phyloP scores from a whole-genome alignment of 1,140 invertebrate species.

The Bombus haemorrhoidalis region DNA sequence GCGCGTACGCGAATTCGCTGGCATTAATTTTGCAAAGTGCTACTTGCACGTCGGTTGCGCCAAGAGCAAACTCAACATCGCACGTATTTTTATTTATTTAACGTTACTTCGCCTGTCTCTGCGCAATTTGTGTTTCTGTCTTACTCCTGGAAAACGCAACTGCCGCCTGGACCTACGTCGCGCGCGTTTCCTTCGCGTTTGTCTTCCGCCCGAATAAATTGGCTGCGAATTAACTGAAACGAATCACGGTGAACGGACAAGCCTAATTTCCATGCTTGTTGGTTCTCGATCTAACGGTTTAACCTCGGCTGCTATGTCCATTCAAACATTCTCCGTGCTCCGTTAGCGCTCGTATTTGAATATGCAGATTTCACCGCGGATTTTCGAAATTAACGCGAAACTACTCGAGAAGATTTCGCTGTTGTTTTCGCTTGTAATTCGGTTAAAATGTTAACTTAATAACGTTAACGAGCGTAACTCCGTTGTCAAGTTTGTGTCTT shows the following conservation, averaged over 20 bases:
- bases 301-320: not conserved
- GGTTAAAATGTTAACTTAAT: not conserved
- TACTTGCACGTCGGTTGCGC: not conserved
- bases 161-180: not conserved
- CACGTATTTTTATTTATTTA: slow-evolving; percentile 28
- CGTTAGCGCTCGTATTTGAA: not conserved
- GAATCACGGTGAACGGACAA: not conserved
- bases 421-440: not conserved
- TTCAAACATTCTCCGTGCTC: not conserved
- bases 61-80: not conserved
- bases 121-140: not conserved
- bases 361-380: not conserved
- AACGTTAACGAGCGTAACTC: not conserved
- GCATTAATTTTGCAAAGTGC: slow-evolving; percentile 29
- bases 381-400: not conserved
- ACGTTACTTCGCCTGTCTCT: not conserved
- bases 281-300: slow-evolving; percentile 1
- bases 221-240: slow-evolving; percentile 23
- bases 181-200: not conserved
- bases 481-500: not conserved
- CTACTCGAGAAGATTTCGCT: not conserved
- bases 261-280: not conserved
- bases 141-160: no score
- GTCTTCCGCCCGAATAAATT: not conserved
- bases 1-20: not conserved